phyloP scores from a whole-genome alignment of 2,797 vertebrate species.

The Sphaeramia orbicularis region DNA sequence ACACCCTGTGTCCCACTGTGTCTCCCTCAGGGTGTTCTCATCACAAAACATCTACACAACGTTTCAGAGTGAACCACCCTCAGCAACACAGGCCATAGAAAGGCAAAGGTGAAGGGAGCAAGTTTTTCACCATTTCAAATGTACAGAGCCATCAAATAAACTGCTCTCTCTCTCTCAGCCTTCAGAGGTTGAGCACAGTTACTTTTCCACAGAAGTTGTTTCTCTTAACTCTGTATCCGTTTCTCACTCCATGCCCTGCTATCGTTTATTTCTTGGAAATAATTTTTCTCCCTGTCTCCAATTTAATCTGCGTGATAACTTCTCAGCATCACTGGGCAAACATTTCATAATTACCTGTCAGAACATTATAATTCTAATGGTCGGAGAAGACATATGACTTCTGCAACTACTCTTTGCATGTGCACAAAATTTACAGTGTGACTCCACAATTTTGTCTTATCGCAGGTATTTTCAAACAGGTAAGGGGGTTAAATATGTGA shows the following conservation, averaged over 20 bases:
- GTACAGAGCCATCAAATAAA: slow-evolving; percentile 81
- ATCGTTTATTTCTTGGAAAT: slow-evolving; percentile 18
- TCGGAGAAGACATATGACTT: too few relatives aligned
- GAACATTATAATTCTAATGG: too few relatives aligned
- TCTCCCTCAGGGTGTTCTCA: slow-evolving; percentile 84
- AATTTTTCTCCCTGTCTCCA: slow-evolving; percentile 34
- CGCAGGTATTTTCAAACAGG: too few relatives aligned
- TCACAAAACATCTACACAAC: slow-evolving; percentile 81
- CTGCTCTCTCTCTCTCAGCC: slow-evolving; percentile 57
- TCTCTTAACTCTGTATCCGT: slow-evolving; percentile 60
- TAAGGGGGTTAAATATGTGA: too few relatives aligned
- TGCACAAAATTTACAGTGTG: too few relatives aligned
- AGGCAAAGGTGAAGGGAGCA: slow-evolving; percentile 82
- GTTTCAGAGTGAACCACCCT: slow-evolving; percentile 79
- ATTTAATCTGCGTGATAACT: slow-evolving; percentile 6
- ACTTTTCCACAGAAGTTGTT: slow-evolving; percentile 77
- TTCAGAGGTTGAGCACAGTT: slow-evolving; percentile 71
- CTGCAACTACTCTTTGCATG: too few relatives aligned
- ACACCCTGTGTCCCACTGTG: slow-evolving; percentile 81
- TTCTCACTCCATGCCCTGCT: slow-evolving; percentile 58
- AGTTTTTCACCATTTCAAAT: slow-evolving; percentile 80
- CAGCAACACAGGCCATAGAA: slow-evolving; percentile 76
- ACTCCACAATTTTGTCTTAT: too few relatives aligned
- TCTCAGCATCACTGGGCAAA: too few relatives aligned
- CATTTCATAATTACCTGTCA: too few relatives aligned